Evolutionary conservation across 2,113 vertebrate genomes (phyloP), one percentile per base, ranked within the genome.

Genomic region (Erpornis zantholeuca): DNA sequence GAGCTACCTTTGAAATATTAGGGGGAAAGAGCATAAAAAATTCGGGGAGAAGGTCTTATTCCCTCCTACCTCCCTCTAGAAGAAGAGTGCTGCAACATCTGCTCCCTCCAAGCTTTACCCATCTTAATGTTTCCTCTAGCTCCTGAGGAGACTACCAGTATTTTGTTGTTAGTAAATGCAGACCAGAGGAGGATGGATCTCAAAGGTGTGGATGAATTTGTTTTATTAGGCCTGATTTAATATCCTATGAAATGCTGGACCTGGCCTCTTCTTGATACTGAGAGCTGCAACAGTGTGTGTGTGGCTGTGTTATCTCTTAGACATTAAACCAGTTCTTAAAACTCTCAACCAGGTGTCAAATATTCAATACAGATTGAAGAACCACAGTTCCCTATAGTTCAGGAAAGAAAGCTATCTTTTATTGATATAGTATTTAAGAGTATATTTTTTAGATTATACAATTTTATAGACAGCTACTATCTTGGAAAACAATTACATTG

Each of bases 1-100:
- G 92, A 86, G 60, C 36, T 83, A 72, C 36, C 17, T 88, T 88
- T 94, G 84, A 91, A 91, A 94, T 88, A 77, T 77, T 70, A 45
- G 68, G 42, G 14, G 42, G 24, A 59, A 77, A 80, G 81, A 80
- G 52, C 40, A 90, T 57, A 56, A 86, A 78, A 59, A 27, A 42
- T 56, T 81, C n/a, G 52, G 25, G 14, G 53, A 64, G 36, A 73
- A 56, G 20, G 14, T 45, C 63, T 84, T 77, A 52, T 61, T 68
- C 29, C 36, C 16, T 53, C 15, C 15, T 63, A 4, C 42, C 25
- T 76, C 66, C 14, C 6, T 90, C 24, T 71, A 50, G 63, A 85
- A 84, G 36, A 68, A 35, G 12, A 45, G 22, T 35, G 18, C 17
- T 59, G 29, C 22, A 88, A 40, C 35, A 44, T 31, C 22, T 59